These are phyloP conservation scores for Euwallacea fornicatus DNA, from an alignment of 1,140 invertebrate genomes.

Conservation along the genomic window DNA sequence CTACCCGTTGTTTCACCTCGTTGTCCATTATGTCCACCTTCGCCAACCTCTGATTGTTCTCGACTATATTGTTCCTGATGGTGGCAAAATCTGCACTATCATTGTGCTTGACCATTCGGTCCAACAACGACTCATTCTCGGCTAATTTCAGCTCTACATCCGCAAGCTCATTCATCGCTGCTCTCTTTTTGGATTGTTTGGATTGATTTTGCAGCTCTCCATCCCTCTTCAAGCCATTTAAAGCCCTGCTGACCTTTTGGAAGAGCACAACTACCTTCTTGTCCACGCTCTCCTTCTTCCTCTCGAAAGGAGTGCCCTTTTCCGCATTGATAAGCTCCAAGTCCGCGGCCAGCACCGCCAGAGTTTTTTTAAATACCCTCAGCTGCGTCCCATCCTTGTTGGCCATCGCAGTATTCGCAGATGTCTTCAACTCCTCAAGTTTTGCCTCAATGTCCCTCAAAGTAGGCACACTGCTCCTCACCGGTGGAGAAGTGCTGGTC, in stretches of 20 bases:
- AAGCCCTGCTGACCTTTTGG: constrained; percentile 34
- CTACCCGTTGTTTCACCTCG: constrained; percentile 27
- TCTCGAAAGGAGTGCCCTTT: constrained; percentile 27
- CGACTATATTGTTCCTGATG: constrained; percentile 26
- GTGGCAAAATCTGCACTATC: constrained; percentile 4
- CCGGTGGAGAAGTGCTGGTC: neutral
- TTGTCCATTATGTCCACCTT: constrained; percentile 32
- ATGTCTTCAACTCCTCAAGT: constrained; percentile 24
- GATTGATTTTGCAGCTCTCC: constrained; percentile 21
- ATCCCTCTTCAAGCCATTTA: constrained; percentile 30
- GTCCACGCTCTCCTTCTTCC: constrained; percentile 33
- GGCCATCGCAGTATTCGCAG: constrained; percentile 33
- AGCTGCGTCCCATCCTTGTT: constrained; percentile 34
- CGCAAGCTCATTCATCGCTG: constrained; percentile 31
- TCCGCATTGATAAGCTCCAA: constrained; percentile 36
- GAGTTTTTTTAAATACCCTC: constrained; percentile 26
- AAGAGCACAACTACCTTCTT: constrained; percentile 21
- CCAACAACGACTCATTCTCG: constrained; percentile 33
- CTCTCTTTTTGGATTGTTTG: constrained; percentile 30
- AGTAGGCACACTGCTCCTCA: constrained; percentile 17
- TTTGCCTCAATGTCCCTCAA: constrained; percentile 36
- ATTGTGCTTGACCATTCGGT: constrained; percentile 21
- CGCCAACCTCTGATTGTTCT: constrained; percentile 23
- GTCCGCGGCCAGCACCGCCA: constrained; percentile 36
- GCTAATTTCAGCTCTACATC: constrained; percentile 34